Conservation (phyloP, 2,888 invertebrate species). For the Acleris holmiana region DNA sequence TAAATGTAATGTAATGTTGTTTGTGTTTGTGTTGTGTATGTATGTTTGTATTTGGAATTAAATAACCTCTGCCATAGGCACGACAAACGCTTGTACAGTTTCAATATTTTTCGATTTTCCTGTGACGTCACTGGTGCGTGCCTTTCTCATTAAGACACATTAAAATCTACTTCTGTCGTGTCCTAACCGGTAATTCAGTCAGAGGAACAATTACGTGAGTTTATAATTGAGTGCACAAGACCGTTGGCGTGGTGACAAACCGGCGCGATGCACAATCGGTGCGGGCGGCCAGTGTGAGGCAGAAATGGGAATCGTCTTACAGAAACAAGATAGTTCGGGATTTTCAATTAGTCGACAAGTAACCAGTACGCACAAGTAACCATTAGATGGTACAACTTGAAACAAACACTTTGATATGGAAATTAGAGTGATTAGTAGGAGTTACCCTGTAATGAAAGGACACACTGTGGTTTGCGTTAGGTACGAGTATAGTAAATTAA, state of each 20-base stretch:
- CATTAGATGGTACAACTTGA: conserved; percentile 10
- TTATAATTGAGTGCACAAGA: conserved; percentile 1
- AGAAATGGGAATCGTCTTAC: conserved; percentile 48
- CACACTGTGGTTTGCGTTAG: conserved; percentile 9
- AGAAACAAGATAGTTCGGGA: conserved; percentile 50
- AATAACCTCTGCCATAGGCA: conserved; percentile 10
- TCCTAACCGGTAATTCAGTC: conserved; percentile 3
- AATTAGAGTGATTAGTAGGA: conserved; percentile 11
- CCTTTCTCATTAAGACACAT: conserved; percentile 28
- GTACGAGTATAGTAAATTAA: conserved; percentile 6
- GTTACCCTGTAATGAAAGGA: conserved; percentile 6
- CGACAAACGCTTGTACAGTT: conserved; percentile 6
- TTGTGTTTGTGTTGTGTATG: no score
- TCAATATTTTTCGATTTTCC: conserved; percentile 11
- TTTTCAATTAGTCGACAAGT: conserved; percentile 36
- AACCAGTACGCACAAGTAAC: conserved; percentile 27
- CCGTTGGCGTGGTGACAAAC: conserved; percentile 29
- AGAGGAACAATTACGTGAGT: neutral
- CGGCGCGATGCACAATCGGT: conserved; percentile 17
- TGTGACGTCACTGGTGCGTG: conserved; percentile 13
- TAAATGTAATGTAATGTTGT: no score
- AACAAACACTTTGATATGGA: conserved; percentile 2
- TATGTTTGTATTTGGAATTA: neutral
- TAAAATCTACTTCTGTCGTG: conserved; percentile 19
- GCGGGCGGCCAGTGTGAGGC: conserved; percentile 7